Percentiles rank a stretch among this genome's conserved stretches.
These are phyloP conservation scores for Meriones psammophilus DNA, from an alignment of 2,797 vertebrate species.

Conservation along the genomic window DNA sequence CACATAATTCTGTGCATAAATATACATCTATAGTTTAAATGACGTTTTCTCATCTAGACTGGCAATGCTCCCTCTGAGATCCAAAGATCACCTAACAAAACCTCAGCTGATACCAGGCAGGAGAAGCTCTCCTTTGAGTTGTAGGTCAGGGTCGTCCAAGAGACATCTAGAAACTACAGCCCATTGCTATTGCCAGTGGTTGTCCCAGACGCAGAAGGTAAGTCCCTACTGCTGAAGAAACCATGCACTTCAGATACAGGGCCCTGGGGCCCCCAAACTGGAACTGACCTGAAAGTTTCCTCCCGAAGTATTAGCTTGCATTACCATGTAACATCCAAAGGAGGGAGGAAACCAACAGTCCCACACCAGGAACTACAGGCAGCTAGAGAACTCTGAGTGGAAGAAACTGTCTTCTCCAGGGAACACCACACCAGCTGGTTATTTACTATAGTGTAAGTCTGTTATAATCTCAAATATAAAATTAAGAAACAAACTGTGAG, in stretches of 20 bases:
- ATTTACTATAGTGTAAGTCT: neutral
- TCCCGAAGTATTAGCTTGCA: neutral
- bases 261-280: neutral
- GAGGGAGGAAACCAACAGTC: neutral
- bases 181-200: neutral
- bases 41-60: neutral
- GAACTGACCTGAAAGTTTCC: neutral
- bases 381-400: neutral
- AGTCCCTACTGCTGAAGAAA: neutral
- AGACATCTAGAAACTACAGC: neutral
- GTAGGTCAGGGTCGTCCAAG: neutral
- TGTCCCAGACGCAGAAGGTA: neutral
- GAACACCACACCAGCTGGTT: neutral
- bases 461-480: neutral
- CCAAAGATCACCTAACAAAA: neutral
- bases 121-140: neutral
- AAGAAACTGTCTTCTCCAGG: neutral
- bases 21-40: neutral
- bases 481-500: neutral
- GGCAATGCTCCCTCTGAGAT: neutral
- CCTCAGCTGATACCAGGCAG: neutral
- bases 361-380: neutral
- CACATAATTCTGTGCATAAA: neutral
- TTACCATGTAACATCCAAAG: neutral
- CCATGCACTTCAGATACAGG: neutral